Base-by-base conservation (phyloP, 2,797 vertebrate species). In the Meda fulgida region DNA sequence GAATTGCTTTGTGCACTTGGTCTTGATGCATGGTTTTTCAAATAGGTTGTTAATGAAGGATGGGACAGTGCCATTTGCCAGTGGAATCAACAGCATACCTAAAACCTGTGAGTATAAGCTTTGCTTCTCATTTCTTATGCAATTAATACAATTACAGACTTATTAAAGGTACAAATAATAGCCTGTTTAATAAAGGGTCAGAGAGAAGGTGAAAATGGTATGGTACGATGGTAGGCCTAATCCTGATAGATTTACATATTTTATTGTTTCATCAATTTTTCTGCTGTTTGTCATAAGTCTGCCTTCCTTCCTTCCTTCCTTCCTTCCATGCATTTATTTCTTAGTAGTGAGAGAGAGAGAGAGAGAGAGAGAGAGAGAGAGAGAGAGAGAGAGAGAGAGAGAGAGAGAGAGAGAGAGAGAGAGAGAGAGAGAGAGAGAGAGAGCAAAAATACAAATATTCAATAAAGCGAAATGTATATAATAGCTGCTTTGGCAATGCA, bases 171-270 rank as follows among this genome's bases (percentile, higher is more conserved):
- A 31, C 5, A 38, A 76, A 76, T 55, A 16, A 76, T 18, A 51
- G 43, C 21, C 7, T 2, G 7, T n/a, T 36, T 36, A 53, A 53
- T 34, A 21, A 51, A 53, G 29, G 5, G 18, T 34, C 19, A 34
- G 71, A 4, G 19, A 11, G 46, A 53, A 14, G 10, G 34, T 63
- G 40, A 43, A 29, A 6, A 46, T 48, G 21, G 79, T 69, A 26
- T 43, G 81, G 71, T 80, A 67, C 66, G 60, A 83, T 86, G 19
- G n/a, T 48, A 29, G 60, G 26, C 60, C 60, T 31, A 78, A 73
- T 89, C 73, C 60, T 63, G 60, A 81, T 66, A 66, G 40, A 72
- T 53, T n/a, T 69, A 72, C 23, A 60, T 23, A 72, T 34, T 73
- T 34, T 16, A 5, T 14, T 51, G 6, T 11, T 65, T 29, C 3